Evolutionary conservation across 2,113 vertebrate genomes (phyloP).

Genomic region (Sinocyclocheilus anophthalmus): DNA sequence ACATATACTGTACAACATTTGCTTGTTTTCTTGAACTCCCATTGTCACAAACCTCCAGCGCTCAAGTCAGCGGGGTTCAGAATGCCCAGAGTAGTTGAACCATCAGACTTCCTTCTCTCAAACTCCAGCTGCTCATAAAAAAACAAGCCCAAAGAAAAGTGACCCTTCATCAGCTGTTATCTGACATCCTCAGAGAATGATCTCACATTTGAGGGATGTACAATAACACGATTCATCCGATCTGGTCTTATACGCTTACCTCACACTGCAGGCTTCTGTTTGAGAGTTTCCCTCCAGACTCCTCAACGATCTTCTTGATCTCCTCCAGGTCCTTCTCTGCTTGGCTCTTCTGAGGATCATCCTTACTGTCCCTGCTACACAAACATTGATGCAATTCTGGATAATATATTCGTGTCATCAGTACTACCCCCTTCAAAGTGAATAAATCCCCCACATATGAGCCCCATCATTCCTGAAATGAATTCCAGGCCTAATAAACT

Average conservation of each 20-base stretch:
- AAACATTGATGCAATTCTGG: neutral
- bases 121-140: constrained; percentile 82
- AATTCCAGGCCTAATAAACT: neutral
- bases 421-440: neutral
- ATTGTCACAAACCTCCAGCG: constrained; percentile 81
- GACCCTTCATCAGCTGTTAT: neutral
- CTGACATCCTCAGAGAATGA: neutral
- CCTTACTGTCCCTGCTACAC: constrained; percentile 85
- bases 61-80: constrained; percentile 86
- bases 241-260: constrained; percentile 67
- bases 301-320: constrained; percentile 87
- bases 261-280: constrained; percentile 83
- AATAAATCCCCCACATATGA: neutral
- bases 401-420: neutral
- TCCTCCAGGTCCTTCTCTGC: constrained; percentile 87
- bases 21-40: neutral
- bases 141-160: neutral
- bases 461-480: neutral
- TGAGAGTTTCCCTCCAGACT: constrained; percentile 91
- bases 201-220: too few species aligned
- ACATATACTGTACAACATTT: neutral
- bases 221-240: neutral
- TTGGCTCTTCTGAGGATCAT: constrained; percentile 78
- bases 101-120: constrained; percentile 87
- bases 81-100: constrained; percentile 91